These are phyloP conservation scores for Heloderma charlesbogerti DNA, from an alignment of 2,113 vertebrate genomes.

Conservation along the genomic window DNA sequence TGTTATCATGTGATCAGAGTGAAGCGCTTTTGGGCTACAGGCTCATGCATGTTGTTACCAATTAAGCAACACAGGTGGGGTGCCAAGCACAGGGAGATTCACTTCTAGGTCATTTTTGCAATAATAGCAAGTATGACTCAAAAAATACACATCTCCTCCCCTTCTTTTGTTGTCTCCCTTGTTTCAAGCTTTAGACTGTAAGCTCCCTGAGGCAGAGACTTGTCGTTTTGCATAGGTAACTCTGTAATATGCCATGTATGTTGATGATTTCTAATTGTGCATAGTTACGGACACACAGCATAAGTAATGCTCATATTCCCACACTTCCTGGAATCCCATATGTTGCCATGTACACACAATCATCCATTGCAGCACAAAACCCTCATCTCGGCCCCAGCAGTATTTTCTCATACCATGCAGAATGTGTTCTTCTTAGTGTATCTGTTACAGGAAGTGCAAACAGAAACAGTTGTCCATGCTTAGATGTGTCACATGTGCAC, in stretches of 20 bases:
- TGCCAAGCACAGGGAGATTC: neutral
- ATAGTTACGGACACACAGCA: neutral
- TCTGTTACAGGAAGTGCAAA: neutral
- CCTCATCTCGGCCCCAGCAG: neutral
- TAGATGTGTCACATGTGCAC: neutral
- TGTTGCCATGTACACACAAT: neutral
- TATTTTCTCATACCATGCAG: neutral
- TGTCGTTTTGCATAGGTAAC: neutral
- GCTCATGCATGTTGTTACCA: neutral
- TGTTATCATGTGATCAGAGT: neutral
- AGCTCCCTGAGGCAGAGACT: neutral
- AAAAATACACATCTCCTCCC: neutral
- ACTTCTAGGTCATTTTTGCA: neutral
- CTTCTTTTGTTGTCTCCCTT: neutral
- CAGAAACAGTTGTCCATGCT: too few relatives aligned
- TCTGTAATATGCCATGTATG: neutral
- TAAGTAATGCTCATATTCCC: neutral
- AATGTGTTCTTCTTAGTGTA: neutral
- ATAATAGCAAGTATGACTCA: neutral
- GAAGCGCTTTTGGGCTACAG: neutral
- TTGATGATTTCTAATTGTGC: neutral
- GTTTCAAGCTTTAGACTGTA: neutral
- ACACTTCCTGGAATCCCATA: neutral
- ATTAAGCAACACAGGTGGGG: neutral
- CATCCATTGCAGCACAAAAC: neutral